phyloP scores from a whole-genome alignment of 2,113 vertebrate species.

The Thunnus maccoyii region DNA sequence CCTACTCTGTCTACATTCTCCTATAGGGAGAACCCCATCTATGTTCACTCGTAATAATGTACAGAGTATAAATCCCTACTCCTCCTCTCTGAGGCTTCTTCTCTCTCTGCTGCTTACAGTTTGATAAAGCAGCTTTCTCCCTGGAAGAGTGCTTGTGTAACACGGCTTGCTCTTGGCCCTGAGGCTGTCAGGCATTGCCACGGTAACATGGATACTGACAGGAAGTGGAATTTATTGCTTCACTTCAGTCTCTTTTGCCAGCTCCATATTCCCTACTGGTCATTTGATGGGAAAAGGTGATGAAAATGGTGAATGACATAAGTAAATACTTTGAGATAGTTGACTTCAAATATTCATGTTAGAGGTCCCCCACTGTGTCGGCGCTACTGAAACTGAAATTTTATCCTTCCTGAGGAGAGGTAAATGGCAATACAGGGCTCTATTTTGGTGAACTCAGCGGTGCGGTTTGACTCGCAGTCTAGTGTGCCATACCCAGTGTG shows the following conservation, averaged over 20 bases:
- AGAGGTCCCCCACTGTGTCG: neutral
- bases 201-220: constrained; percentile 63
- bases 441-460: too few relatives aligned
- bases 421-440: neutral
- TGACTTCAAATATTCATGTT: constrained; percentile 37
- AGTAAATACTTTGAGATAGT: constrained; percentile 52
- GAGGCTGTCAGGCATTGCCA: constrained; percentile 52
- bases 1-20: neutral
- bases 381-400: neutral
- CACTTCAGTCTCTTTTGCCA: constrained; percentile 42
- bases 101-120: constrained; percentile 29
- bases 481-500: too few relatives aligned
- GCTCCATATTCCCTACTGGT: constrained; percentile 29
- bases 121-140: constrained; percentile 59
- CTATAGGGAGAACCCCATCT: constrained; percentile 14
- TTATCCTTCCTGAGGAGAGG: neutral
- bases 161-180: constrained; percentile 36
- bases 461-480: too few relatives aligned
- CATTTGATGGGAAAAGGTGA: constrained; percentile 54
- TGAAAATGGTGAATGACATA: constrained; percentile 43
- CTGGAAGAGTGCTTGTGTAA: constrained; percentile 43
- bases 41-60: constrained; percentile 44
- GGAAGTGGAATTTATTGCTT: constrained; percentile 59
- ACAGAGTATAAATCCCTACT: constrained; percentile 50
- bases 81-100: constrained; percentile 13